Evolutionary conservation across 2,797 vertebrate species (phyloP).

Genomic region (Malurus splendens): DNA sequence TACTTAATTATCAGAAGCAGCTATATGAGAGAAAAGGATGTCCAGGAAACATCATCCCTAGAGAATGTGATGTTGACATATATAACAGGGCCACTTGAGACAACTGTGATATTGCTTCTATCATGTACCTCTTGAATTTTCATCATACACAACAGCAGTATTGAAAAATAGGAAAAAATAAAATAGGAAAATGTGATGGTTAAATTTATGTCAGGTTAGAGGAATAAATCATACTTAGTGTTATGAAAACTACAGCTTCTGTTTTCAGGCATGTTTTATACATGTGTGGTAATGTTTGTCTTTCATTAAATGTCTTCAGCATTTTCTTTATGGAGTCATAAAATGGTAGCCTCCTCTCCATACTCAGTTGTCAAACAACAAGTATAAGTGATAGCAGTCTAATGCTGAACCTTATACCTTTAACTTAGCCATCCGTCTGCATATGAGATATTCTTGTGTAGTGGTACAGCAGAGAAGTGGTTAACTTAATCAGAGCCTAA

Average conservation of each 20-base stretch:
- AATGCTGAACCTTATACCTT: neutral
- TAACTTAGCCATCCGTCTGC: neutral
- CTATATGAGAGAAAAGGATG: constrained; percentile 58
- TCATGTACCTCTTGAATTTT: constrained; percentile 59
- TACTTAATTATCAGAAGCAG: constrained; percentile 75
- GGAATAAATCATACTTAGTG: constrained; percentile 59
- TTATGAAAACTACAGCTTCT: constrained; percentile 60
- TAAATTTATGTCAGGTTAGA: constrained; percentile 62
- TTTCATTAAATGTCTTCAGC: constrained; percentile 61
- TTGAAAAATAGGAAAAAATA: constrained; percentile 51
- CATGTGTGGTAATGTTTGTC: constrained; percentile 57
- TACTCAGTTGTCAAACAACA: neutral
- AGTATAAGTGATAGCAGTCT: neutral
- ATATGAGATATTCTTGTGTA: neutral
- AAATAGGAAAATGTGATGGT: constrained; percentile 61
- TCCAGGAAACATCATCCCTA: constrained; percentile 41
- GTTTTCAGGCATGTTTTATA: constrained; percentile 64
- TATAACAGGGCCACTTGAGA: constrained; percentile 47
- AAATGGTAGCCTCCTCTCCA: constrained; percentile 38
- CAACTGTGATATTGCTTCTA: constrained; percentile 30
- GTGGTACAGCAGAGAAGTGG: neutral
- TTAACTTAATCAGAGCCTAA: constrained; percentile 40
- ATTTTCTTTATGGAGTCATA: constrained; percentile 60
- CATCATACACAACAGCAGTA: constrained; percentile 14
- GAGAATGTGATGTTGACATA: constrained; percentile 43